Percentiles rank a stretch among this genome's conserved stretches.
Conservation (phyloP, 2,797 vertebrate genomes). For the Limosa lapponica region DNA sequence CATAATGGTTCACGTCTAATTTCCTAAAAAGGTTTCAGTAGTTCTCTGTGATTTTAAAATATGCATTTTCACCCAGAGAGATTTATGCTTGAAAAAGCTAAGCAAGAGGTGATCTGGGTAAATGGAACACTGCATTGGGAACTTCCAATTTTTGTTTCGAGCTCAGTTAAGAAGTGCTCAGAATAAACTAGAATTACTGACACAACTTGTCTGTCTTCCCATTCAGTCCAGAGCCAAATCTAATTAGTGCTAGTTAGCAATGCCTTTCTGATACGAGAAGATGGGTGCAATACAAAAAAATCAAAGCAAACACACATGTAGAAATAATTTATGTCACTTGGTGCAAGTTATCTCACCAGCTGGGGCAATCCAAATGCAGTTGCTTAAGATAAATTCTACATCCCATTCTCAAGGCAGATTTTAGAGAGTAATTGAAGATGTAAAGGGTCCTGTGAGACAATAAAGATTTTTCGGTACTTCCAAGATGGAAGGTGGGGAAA, state of each 20-base stretch:
- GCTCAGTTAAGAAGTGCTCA: background rate
- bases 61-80: conserved; percentile 32
- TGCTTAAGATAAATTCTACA: background rate
- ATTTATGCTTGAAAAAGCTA: conserved; percentile 42
- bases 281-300: background rate
- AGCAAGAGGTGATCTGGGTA: background rate
- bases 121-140: background rate
- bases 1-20: background rate
- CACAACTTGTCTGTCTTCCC: background rate
- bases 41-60: conserved; percentile 47
- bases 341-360: background rate
- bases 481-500: background rate
- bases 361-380: background rate
- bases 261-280: background rate
- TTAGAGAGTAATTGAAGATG: background rate
- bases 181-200: background rate
- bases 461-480: background rate
- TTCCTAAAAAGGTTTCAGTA: conserved; percentile 23
- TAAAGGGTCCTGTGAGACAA: background rate
- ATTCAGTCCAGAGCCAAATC: background rate
- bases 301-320: background rate
- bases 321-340: background rate
- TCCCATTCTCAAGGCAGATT: background rate
- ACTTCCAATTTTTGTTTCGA: background rate
- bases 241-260: background rate